Conservation (phyloP, 2,797 vertebrate species). For the Pteropus rufus region DNA sequence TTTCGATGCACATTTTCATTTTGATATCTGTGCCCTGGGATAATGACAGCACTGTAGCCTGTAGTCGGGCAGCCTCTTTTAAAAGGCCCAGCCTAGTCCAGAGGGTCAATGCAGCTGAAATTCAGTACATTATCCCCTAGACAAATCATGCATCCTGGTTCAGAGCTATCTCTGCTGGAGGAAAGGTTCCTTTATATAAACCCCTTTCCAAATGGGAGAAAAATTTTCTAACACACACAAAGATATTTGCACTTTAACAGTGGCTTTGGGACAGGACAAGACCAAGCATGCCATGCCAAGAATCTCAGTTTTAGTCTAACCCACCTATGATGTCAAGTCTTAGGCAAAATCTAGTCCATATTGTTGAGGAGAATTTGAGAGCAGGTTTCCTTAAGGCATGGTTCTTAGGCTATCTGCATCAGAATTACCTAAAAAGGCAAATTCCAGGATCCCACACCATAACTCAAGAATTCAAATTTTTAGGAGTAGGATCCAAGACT, state of each 20-base stretch:
- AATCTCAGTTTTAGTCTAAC: neutral
- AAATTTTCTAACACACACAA: neutral
- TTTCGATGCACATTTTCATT: neutral
- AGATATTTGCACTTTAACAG: neutral
- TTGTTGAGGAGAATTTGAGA: neutral
- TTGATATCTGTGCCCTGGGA: neutral
- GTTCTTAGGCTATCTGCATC: neutral
- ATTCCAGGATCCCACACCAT: neutral
- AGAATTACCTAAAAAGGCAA: neutral
- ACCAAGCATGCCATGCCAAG: neutral
- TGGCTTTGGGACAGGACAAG: neutral
- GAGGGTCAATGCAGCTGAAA: neutral
- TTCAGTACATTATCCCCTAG: neutral
- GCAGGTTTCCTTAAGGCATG: neutral
- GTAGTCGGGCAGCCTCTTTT: neutral
- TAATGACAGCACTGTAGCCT: neutral
- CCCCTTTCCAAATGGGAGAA: neutral
- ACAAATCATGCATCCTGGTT: neutral
- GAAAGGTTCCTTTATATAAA: neutral
- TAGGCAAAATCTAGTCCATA: neutral
- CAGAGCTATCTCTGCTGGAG: neutral
- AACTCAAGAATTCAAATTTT: neutral
- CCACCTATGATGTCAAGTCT: neutral
- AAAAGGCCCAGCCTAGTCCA: neutral
- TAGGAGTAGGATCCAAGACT: neutral